A percentile compares a stretch with the other conserved stretches of the same genome.
These are phyloP conservation scores for Drosophila carrolli DNA, from an alignment of 1,140 invertebrate genomes.

Conservation along the genomic window DNA sequence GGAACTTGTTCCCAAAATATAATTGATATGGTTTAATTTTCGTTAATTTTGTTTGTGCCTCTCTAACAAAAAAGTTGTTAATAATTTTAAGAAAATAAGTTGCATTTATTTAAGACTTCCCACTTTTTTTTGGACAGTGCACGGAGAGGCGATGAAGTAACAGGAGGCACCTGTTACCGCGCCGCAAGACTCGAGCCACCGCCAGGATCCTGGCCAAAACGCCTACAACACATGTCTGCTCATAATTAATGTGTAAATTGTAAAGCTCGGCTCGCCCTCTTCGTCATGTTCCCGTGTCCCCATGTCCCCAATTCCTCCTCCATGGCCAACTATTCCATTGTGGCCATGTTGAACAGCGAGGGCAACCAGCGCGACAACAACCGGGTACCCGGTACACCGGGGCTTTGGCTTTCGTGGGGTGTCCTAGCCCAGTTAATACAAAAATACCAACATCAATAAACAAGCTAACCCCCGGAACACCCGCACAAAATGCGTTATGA, in stretches of 20 bases:
- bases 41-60: too few species aligned
- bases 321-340: conserved; percentile 44
- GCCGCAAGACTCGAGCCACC: conserved; percentile 34
- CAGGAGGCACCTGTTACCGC: conserved; percentile 75
- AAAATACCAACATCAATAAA: conserved; percentile 72
- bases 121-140: not conserved
- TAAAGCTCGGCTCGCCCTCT: conserved; percentile 70
- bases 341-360: conserved; percentile 59
- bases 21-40: too few species aligned
- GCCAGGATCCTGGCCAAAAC: conserved; percentile 35
- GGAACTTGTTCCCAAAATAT: too few species aligned
- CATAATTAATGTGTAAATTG: conserved; percentile 83
- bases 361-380: conserved; percentile 66
- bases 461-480: conserved; percentile 31
- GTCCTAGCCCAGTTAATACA: conserved; percentile 64
- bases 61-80: too few species aligned
- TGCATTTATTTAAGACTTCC: not conserved
- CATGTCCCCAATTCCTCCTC: not conserved
- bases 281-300: not conserved
- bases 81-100: not conserved
- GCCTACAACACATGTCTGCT: conserved; percentile 82
- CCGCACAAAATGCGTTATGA: conserved; percentile 65
- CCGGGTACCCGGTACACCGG: conserved; percentile 4
- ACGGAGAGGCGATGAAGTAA: conserved; percentile 15
- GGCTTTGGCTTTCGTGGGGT: not conserved